A percentile compares a stretch with the other conserved stretches of the same genome.
Evolutionary conservation across 2,888 invertebrate genomes (phyloP).

Genomic region (Eupeodes luniger): DNA sequence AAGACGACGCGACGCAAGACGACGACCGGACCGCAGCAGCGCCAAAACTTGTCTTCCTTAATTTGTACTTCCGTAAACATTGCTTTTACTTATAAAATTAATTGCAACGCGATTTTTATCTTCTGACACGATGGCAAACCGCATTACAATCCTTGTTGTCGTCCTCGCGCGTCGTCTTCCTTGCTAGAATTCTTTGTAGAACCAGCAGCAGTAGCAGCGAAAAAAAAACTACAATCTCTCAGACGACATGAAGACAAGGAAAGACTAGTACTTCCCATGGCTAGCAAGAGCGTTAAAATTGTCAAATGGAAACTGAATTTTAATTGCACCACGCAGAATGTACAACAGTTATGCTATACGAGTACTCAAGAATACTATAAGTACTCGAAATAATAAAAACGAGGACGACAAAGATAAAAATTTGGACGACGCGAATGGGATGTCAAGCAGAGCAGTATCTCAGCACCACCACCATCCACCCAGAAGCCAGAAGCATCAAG

Average conservation of each 20-base stretch:
- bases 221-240: constrained; percentile 50
- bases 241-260: constrained; percentile 34
- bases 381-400: constrained; percentile 31
- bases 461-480: not conserved
- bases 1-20: too few species aligned
- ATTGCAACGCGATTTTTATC: constrained; percentile 73
- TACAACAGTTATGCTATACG: constrained; percentile 14
- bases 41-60: constrained; percentile 51
- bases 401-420: constrained; percentile 49
- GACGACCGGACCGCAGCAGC: constrained; percentile 11
- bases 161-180: constrained; percentile 11
- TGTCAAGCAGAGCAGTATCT: constrained; percentile 43
- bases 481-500: not conserved
- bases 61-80: constrained; percentile 70
- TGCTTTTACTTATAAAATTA: constrained; percentile 70
- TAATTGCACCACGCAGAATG: constrained; percentile 67
- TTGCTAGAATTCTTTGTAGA: not conserved
- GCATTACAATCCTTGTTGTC: constrained; percentile 68
- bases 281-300: constrained; percentile 52
- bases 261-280: constrained; percentile 19
- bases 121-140: constrained; percentile 69
- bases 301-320: constrained; percentile 66
- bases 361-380: constrained; percentile 32
- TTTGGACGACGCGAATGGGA: constrained; percentile 56
- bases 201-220: not conserved